Evolutionary conservation across 2,797 vertebrate genomes (phyloP).

Genomic region (Enteromius anoplus): DNA sequence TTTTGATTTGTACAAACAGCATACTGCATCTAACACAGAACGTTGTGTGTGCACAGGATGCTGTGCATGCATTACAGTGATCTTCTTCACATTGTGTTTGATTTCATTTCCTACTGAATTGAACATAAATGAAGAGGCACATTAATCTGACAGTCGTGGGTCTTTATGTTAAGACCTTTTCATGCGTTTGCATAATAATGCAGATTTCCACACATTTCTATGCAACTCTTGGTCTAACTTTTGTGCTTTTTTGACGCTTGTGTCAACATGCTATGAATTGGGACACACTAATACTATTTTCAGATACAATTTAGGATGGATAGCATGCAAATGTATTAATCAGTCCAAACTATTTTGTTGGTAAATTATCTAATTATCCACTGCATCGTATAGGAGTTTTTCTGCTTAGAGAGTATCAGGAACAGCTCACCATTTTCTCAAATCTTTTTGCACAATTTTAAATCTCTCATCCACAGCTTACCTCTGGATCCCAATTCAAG

Average conservation of each 20-base stretch:
- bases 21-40: no score
- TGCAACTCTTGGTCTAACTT: not conserved
- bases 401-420: not conserved
- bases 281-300: not conserved
- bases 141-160: no score
- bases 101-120: no score
- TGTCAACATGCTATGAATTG: not conserved
- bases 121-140: no score
- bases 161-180: no score
- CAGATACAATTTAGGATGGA: not conserved
- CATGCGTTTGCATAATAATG: no score
- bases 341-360: not conserved
- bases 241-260: not conserved
- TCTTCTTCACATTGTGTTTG: no score
- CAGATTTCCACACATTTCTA: no score
- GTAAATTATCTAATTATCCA: not conserved
- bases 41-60: no score
- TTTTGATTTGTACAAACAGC: no score
- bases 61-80: no score
- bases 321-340: not conserved
- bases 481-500: not conserved
- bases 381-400: not conserved
- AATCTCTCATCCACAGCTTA: not conserved
- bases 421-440: slow-evolving; percentile 1
- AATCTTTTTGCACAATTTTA: not conserved